Evolutionary conservation across 2,888 invertebrate genomes (phyloP).

Genomic region (Euzetes globulus): DNA sequence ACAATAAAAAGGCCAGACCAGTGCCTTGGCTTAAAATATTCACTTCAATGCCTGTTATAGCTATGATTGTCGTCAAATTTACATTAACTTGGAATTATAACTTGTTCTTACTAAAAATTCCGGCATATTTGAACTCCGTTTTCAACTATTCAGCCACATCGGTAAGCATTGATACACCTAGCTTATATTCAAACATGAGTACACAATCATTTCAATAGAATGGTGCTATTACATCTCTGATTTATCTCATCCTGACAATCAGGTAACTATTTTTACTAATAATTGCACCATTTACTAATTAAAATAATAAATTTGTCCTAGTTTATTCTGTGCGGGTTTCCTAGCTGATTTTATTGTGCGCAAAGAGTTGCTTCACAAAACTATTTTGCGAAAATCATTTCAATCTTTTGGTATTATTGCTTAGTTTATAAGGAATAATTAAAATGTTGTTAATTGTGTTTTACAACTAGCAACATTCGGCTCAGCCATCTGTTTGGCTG

Average conservation of each 20-base stretch:
- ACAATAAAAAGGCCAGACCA: background rate
- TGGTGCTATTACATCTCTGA: background rate
- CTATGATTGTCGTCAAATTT: conserved; percentile 39
- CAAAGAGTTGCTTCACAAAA: conserved; percentile 2
- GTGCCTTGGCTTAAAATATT: conserved; percentile 40
- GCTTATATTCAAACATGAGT: background rate
- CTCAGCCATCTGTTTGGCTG: background rate
- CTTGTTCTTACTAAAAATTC: conserved; percentile 41
- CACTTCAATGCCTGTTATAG: conserved; percentile 40
- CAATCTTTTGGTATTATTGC: background rate
- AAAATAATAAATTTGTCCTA: background rate
- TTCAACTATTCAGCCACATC: conserved; percentile 37
- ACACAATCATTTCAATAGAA: background rate
- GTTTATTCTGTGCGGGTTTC: conserved; percentile 24
- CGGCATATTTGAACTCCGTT: conserved; percentile 41
- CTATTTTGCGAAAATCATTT: conserved; percentile 22
- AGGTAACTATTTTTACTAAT: background rate
- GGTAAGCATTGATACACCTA: background rate
- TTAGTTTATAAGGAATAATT: background rate
- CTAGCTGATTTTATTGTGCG: conserved; percentile 10
- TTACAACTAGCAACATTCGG: conserved; percentile 3
- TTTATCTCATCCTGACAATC: background rate
- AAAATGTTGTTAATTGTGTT: background rate
- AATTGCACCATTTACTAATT: too few species aligned
- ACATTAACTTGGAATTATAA: conserved; percentile 41